Evolutionary conservation across 2,888 invertebrate species (phyloP).

Genomic region (Acanthosepion esculentum): DNA sequence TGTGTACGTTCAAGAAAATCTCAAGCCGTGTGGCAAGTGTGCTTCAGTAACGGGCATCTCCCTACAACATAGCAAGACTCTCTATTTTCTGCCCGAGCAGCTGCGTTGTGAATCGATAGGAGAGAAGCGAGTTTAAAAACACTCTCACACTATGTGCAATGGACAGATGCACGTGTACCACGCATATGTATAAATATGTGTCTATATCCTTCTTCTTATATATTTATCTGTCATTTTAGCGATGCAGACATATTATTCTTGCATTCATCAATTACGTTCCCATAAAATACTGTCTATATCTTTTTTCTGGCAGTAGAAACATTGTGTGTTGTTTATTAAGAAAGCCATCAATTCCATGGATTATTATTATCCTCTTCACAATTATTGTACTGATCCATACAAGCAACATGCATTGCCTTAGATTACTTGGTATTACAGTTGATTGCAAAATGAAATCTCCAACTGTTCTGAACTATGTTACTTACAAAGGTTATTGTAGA

Average conservation of each 20-base stretch:
- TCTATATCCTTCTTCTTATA: not conserved
- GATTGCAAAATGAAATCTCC: not conserved
- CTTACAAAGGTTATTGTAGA: not conserved
- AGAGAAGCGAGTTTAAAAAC: not conserved
- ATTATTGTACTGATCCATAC: not conserved
- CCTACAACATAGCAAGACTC: not conserved
- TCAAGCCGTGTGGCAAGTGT: not conserved
- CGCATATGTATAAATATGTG: slow-evolving; percentile 4
- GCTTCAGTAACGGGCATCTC: not conserved
- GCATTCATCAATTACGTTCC: not conserved
- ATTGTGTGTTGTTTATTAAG: not conserved
- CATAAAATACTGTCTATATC: not conserved
- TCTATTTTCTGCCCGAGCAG: not conserved
- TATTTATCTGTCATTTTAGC: not conserved
- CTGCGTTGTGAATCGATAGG: not conserved
- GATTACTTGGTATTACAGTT: not conserved
- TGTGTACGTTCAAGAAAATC: slow-evolving; percentile 1
- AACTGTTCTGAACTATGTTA: not conserved
- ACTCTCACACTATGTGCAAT: not conserved
- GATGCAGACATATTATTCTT: not conserved
- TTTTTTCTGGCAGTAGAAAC: not conserved
- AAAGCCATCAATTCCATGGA: not conserved
- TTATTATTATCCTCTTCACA: not conserved
- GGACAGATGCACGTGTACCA: not conserved
- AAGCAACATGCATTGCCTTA: not conserved